These are phyloP conservation scores for Linhomoeus sp. DNA, from an alignment of 2,888 invertebrate species.

Conservation along the genomic window DNA sequence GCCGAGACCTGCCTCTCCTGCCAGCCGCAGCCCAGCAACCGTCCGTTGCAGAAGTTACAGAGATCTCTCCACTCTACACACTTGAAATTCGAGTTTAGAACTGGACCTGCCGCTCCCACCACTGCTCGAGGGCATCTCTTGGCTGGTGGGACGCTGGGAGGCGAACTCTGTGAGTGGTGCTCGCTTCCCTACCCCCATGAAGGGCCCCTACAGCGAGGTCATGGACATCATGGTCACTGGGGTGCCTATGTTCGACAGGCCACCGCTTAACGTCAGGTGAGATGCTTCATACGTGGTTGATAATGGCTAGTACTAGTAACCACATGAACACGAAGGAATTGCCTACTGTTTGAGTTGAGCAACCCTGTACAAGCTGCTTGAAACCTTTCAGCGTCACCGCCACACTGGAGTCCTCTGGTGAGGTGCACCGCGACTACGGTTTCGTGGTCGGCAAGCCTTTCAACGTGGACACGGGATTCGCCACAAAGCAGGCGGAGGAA, in stretches of 20 bases:
- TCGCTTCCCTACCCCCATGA: conserved; percentile 16
- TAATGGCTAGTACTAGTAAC: no score
- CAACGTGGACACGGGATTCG: conserved; percentile 19
- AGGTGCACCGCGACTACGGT: no score
- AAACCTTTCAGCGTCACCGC: no score
- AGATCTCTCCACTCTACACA: no score
- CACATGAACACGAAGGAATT: no score
- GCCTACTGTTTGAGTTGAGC: no score
- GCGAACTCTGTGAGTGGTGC: conserved; percentile 4
- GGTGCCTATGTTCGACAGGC: conserved; percentile 21
- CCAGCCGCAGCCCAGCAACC: no score
- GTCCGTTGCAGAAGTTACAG: no score
- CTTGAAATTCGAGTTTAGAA: no score
- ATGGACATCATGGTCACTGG: conserved; percentile 16
- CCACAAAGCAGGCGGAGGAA: not conserved
- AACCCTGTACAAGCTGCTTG: no score
- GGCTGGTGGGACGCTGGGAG: conserved; percentile 23
- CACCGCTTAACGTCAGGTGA: conserved; percentile 21
- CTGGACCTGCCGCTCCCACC: conserved; percentile 17
- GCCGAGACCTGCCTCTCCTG: conserved; percentile 17
- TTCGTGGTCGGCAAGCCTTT: conserved; percentile 19
- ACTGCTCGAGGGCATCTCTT: conserved; percentile 19
- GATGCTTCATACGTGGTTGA: not conserved
- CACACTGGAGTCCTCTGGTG: no score
- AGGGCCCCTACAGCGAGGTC: conserved; percentile 15